Conservation (phyloP, 2,888 invertebrate species). For the Mythimna ferrago region DNA sequence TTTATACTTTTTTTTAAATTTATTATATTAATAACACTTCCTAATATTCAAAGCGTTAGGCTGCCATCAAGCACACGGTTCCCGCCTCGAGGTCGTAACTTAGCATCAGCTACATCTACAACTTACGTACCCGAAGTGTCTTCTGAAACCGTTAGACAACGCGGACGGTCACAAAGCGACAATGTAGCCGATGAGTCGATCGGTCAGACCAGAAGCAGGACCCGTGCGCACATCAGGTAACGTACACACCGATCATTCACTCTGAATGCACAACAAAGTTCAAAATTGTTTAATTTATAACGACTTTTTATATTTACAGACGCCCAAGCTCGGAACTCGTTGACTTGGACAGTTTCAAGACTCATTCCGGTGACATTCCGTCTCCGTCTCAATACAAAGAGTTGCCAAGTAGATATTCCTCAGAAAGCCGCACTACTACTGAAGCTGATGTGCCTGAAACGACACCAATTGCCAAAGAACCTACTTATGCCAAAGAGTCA, state of each 20-base stretch:
- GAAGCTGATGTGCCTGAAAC: conserved; percentile 89
- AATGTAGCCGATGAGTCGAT: conserved; percentile 87
- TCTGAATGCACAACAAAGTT: conserved; percentile 3
- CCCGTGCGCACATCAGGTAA: conserved; percentile 91
- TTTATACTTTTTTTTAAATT: background rate
- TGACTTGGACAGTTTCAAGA: conserved; percentile 95
- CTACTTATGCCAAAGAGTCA: conserved; percentile 79
- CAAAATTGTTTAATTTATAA: background rate
- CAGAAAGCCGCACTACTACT: conserved; percentile 88
- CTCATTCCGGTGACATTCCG: conserved; percentile 91
- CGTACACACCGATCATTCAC: conserved; percentile 15
- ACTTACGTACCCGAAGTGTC: conserved; percentile 86
- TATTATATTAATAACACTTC: conserved; percentile 47
- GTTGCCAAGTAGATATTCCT: conserved; percentile 84
- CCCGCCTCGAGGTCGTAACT: conserved; percentile 93
- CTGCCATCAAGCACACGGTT: conserved; percentile 96
- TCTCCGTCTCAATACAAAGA: conserved; percentile 90
- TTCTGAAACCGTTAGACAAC: conserved; percentile 84
- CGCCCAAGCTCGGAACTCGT: conserved; percentile 95
- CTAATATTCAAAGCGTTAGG: conserved; percentile 79
- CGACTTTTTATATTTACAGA: conserved; percentile 77
- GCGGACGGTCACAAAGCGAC: conserved; percentile 84
- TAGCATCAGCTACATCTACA: conserved; percentile 85
- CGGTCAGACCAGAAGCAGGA: conserved; percentile 88
- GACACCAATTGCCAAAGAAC: conserved; percentile 73